Evolutionary conservation across 2,113 vertebrate genomes (phyloP).

Genomic region (Myotis lucifugus): DNA sequence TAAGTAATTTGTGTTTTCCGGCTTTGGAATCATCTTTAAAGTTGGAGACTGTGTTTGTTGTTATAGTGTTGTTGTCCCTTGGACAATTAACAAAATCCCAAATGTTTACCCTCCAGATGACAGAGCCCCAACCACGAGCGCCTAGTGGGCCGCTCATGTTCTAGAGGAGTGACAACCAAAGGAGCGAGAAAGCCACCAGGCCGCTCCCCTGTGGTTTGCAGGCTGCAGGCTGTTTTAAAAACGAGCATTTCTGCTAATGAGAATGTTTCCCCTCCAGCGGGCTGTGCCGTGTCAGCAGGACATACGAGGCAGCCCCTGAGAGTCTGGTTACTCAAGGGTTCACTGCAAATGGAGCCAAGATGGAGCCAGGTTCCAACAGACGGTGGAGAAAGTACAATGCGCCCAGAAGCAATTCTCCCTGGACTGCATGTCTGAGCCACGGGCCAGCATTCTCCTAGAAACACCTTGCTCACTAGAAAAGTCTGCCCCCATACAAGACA

Average conservation of each 20-base stretch:
- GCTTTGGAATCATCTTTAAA: slow-evolving; percentile 6
- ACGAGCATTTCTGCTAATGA: neutral
- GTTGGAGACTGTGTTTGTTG: neutral
- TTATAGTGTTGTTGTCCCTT: neutral
- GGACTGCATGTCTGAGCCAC: neutral
- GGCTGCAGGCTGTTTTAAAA: neutral
- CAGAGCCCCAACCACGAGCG: rapidly evolving
- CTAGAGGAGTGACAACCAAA: neutral
- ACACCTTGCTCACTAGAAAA: neutral
- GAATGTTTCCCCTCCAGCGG: neutral
- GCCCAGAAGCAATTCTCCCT: neutral
- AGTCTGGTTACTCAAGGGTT: rapidly evolving
- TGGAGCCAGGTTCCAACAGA: neutral
- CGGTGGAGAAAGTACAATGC: rapidly evolving
- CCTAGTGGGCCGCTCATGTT: rapidly evolving
- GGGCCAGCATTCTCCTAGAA: neutral
- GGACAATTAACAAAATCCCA: neutral
- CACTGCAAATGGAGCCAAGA: rapidly evolving
- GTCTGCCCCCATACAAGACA: rapidly evolving
- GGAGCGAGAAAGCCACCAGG: neutral
- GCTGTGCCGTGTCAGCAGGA: rapidly evolving
- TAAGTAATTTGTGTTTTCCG: neutral
- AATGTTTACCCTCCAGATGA: neutral
- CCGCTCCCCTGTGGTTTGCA: neutral
- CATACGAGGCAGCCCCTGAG: rapidly evolving